Percentiles rank a stretch among this genome's conserved stretches.
These are phyloP conservation scores for Halichoeres trimaculatus DNA, from an alignment of 2,113 vertebrate species.

Conservation along the genomic window DNA sequence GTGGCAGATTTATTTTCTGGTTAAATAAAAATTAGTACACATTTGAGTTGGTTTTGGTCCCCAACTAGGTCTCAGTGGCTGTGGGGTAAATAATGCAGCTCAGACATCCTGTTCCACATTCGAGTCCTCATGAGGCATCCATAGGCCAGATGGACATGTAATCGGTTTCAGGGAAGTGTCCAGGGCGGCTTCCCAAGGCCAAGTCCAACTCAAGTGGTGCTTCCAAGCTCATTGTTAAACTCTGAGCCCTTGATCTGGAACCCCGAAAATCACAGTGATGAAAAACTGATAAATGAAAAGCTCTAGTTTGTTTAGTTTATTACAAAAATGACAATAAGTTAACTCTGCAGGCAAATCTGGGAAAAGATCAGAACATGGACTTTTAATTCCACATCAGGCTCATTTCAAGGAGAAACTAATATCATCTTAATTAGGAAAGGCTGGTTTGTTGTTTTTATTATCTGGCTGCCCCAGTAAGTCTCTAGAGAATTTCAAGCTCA, in stretches of 20 bases:
- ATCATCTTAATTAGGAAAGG: too few species aligned
- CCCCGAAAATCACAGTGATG: background rate
- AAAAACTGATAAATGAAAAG: background rate
- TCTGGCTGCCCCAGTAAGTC: too few species aligned
- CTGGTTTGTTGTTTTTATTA: too few species aligned
- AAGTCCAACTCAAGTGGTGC: background rate
- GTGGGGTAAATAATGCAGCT: background rate
- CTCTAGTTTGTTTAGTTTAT: too few species aligned
- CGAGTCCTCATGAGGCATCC: conserved; percentile 10
- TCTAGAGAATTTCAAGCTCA: too few species aligned
- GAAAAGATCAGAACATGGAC: too few species aligned
- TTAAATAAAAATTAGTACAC: background rate
- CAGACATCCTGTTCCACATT: background rate
- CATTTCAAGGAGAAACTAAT: too few species aligned
- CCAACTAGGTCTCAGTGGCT: background rate
- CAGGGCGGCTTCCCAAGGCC: background rate
- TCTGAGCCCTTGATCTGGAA: background rate
- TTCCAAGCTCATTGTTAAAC: background rate
- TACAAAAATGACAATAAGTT: background rate
- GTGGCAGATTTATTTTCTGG: too few species aligned
- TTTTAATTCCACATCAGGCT: too few species aligned
- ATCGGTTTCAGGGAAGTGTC: conserved; percentile 2
- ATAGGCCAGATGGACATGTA: conserved; percentile 29
- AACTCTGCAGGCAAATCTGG: too few species aligned
- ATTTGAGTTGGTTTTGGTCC: background rate